Evolutionary conservation across 2,797 vertebrate species (phyloP).

Genomic region (Loriculus beryllinus): DNA sequence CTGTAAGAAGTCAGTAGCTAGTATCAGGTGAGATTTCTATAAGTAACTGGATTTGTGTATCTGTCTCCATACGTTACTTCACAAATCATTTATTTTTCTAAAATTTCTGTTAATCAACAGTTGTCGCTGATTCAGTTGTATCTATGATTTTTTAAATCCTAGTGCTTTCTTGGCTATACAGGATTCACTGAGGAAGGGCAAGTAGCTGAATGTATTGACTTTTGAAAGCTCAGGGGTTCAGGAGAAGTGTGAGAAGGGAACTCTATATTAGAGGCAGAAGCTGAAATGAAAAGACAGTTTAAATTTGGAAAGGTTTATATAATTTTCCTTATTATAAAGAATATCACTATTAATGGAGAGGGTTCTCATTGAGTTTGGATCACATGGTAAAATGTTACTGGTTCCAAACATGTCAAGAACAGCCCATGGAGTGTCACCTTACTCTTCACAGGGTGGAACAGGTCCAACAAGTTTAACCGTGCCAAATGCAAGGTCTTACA

Average conservation of each 20-base stretch:
- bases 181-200: background rate
- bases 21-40: background rate
- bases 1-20: background rate
- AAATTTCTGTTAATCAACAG: background rate
- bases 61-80: background rate
- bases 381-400: background rate
- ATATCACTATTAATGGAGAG: background rate
- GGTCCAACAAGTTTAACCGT: no score
- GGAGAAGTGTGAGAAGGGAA: background rate
- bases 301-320: background rate
- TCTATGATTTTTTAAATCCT: background rate
- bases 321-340: background rate
- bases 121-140: background rate
- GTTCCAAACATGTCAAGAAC: background rate
- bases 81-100: background rate
- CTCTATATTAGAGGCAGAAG: background rate
- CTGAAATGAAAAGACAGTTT: background rate
- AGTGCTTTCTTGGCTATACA: background rate
- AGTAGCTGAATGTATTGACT: background rate
- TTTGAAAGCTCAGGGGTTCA: background rate
- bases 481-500: no score
- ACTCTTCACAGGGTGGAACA: background rate
- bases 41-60: background rate
- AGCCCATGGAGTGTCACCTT: background rate
- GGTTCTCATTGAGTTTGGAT: background rate